A percentile compares a stretch with the other conserved stretches of the same genome.
Conservation (phyloP, 2,797 vertebrate species). For the Lagodon rhomboides region DNA sequence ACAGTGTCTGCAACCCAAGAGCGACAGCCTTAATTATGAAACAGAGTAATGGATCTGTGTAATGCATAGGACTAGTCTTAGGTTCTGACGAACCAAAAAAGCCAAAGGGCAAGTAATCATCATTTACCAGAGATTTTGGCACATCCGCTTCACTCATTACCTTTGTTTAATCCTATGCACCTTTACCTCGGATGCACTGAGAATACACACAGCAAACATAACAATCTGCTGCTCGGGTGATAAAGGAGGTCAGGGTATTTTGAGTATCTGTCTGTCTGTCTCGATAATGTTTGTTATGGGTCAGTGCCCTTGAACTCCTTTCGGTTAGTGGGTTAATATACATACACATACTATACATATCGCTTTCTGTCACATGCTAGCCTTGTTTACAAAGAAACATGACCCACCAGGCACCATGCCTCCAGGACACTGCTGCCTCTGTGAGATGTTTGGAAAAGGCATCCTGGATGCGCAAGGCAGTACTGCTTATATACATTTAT, state of each 20-base stretch:
- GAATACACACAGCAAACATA: constrained; percentile 29
- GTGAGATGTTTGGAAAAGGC: background rate
- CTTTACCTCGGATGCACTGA: constrained; percentile 11
- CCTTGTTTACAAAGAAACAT: constrained; percentile 47
- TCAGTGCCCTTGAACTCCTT: constrained; percentile 29
- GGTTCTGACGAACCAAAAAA: constrained; percentile 32
- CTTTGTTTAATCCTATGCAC: background rate
- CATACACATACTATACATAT: background rate
- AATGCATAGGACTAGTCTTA: constrained; percentile 28
- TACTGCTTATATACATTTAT: background rate
- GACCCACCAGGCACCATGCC: background rate
- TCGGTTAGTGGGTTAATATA: too few species aligned
- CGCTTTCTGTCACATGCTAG: background rate
- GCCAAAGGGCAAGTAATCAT: constrained; percentile 3
- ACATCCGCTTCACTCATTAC: constrained; percentile 11
- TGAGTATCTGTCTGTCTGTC: constrained; percentile 22
- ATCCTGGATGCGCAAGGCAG: background rate
- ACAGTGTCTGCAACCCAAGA: constrained; percentile 68
- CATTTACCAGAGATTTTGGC: constrained; percentile 6
- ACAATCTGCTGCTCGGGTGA: constrained; percentile 51
- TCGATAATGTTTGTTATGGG: background rate
- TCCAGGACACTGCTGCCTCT: background rate
- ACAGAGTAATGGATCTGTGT: constrained; percentile 62
- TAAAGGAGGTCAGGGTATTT: constrained; percentile 21
- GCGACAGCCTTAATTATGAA: constrained; percentile 78